Conservation (phyloP, 2,888 invertebrate genomes). For the Anthrax anthrax region DNA sequence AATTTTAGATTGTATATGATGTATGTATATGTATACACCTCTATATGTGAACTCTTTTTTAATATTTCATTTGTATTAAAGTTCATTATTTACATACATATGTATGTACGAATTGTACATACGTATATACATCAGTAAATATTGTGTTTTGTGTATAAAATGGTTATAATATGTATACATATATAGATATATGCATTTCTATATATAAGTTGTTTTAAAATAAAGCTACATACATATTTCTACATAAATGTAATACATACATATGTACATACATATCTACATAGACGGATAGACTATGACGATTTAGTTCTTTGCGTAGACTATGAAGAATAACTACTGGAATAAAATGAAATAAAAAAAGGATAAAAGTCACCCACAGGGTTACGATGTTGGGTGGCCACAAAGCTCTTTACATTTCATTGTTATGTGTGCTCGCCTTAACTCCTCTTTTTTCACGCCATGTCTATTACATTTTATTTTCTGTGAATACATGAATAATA, state of each 20-base stretch:
- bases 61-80: no score
- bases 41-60: no score
- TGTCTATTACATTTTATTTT: slow-evolving; percentile 7
- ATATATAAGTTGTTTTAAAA: slow-evolving; percentile 2
- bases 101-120: no score
- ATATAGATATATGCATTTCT: background rate
- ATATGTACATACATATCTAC: background rate
- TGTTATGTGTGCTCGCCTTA: slow-evolving; percentile 7
- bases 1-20: background rate
- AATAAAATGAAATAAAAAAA: slow-evolving; percentile 1
- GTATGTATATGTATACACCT: background rate
- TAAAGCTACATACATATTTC: no score
- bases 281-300: background rate
- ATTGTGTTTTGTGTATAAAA: background rate
- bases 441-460: slow-evolving; percentile 1
- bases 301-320: background rate
- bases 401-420: slow-evolving; percentile 10
- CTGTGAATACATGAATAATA: slow-evolving; percentile 13
- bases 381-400: slow-evolving; percentile 9
- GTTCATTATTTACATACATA: background rate
- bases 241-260: background rate
- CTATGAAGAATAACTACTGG: background rate
- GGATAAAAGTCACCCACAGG: slow-evolving; percentile 12
- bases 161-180: background rate
- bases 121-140: slow-evolving; percentile 1